phyloP scores from a whole-genome alignment of 2,113 vertebrate genomes.

The Choloepus hoffmanni region DNA sequence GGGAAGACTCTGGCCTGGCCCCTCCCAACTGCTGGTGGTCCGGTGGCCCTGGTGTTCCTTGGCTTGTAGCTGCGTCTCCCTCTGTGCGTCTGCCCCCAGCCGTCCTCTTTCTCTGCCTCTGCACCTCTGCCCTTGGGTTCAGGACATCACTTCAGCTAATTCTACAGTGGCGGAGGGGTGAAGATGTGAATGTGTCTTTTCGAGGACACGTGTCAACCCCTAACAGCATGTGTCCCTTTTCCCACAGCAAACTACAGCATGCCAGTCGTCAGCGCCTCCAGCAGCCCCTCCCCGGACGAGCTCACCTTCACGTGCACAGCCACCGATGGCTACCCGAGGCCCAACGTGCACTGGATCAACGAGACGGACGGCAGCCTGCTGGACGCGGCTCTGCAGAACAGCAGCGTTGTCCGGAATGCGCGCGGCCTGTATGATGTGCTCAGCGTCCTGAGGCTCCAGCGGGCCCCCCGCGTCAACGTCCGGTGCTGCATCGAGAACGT shows the following conservation, averaged over 20 bases:
- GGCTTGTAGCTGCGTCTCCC: too few species aligned
- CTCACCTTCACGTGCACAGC: conserved; percentile 85
- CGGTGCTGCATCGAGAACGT: conserved; percentile 86
- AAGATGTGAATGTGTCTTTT: too few species aligned
- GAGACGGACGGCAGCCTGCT: conserved; percentile 80
- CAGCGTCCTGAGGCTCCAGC: conserved; percentile 77
- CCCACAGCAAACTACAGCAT: conserved; percentile 85
- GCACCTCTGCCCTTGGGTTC: too few species aligned
- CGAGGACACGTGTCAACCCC: not conserved
- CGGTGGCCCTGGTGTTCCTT: too few species aligned
- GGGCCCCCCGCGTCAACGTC: conserved; percentile 68
- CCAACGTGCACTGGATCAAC: conserved; percentile 86
- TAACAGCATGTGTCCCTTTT: not conserved
- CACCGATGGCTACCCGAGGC: conserved; percentile 81
- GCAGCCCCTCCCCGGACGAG: not conserved
- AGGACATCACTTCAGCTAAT: too few species aligned
- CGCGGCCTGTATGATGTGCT: conserved; percentile 80
- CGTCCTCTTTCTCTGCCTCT: too few species aligned
- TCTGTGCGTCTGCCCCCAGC: too few species aligned
- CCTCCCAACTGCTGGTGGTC: too few species aligned
- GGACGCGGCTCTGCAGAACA: not conserved
- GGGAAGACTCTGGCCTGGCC: too few species aligned
- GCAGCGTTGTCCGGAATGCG: accelerated
- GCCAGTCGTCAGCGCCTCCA: conserved; percentile 76
- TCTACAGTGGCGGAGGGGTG: too few species aligned